These are phyloP conservation scores for Zaprionus gabonicus DNA, from an alignment of 1,140 invertebrate genomes.

Conservation along the genomic window DNA sequence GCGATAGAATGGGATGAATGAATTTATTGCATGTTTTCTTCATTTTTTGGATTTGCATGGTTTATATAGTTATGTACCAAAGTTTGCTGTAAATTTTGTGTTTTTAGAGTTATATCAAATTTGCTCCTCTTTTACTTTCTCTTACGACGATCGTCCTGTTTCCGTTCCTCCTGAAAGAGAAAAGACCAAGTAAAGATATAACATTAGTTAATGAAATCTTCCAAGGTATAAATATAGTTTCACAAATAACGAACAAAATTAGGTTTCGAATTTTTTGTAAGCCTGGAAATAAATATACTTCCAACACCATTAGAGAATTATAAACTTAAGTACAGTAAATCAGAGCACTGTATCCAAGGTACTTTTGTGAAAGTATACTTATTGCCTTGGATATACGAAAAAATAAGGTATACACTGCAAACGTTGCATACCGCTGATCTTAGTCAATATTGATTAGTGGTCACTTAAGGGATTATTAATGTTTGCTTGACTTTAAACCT, in stretches of 20 bases:
- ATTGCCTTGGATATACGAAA: constrained; percentile 57
- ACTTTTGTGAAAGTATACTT: constrained; percentile 77
- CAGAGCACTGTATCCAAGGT: constrained; percentile 9
- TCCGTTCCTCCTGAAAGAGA: constrained; percentile 78
- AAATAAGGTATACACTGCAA: constrained; percentile 33
- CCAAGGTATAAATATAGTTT: constrained; percentile 74
- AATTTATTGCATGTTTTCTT: constrained; percentile 29
- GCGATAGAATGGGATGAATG: background rate
- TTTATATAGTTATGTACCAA: constrained; percentile 23
- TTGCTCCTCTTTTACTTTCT: constrained; percentile 49
- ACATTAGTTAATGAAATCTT: background rate
- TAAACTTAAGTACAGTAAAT: constrained; percentile 1
- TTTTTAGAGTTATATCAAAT: constrained; percentile 18
- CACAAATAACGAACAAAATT: constrained; percentile 52
- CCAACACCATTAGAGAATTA: constrained; percentile 10
- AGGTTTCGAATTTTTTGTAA: constrained; percentile 39
- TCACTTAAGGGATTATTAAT: constrained; percentile 37
- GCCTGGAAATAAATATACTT: constrained; percentile 69
- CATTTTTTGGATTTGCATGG: constrained; percentile 33
- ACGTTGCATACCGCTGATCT: constrained; percentile 48
- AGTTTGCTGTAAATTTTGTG: constrained; percentile 6
- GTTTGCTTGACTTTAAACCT: constrained; percentile 21
- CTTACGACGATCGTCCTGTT: constrained; percentile 75
- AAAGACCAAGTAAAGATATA: constrained; percentile 13
- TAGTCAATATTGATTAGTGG: constrained; percentile 17